Base-by-base conservation (phyloP, 2,888 invertebrate genomes). In the Bruchidius siliquastri region DNA sequence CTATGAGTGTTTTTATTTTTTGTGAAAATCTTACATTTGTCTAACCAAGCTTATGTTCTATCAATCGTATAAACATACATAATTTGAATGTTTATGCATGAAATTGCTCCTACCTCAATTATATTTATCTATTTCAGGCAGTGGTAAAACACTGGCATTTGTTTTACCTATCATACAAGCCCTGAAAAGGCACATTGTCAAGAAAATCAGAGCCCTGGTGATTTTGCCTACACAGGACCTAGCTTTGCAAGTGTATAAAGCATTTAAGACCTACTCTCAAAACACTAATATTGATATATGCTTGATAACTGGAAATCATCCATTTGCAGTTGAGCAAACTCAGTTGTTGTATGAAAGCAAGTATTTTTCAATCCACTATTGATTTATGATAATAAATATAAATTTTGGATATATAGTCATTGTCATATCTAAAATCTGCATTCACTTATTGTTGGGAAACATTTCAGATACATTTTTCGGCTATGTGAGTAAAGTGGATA, bases 71-170 rank as follows among this genome's bases (percentile, higher is more conserved):
- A n/a, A n/a, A n/a, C n/a, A n/a, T n/a, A n/a, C n/a, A n/a, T n/a
- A n/a, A n/a, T n/a, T n/a, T n/a, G n/a, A n/a, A n/a, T n/a, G n/a
- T n/a, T n/a, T n/a, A n/a, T n/a, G n/a, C n/a, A 26, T 26, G 26
- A 26, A 2, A 26, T 26, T 26, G n/a, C n/a, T n/a, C n/a, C n/a
- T n/a, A n/a, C n/a, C n/a, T n/a, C n/a, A n/a, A n/a, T n/a, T n/a
- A n/a, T n/a, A n/a, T n/a, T n/a, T n/a, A n/a, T n/a, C n/a, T 8
- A 30, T 30, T 49, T 49, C 18, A 49, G 49, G 98, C 21, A 98
- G 97, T 88, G 99, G 99, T 21, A 99, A 99, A 88, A 99, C 99
- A 0, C 87, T 99, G 74, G 93, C 97, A 2, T 99, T 96, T 90
- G 96, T 95, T 71, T 87, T 99, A 76, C 99, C 99, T 8, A 92